phyloP scores from a whole-genome alignment of 2,888 invertebrate species.

The Drosophila pullipes region DNA sequence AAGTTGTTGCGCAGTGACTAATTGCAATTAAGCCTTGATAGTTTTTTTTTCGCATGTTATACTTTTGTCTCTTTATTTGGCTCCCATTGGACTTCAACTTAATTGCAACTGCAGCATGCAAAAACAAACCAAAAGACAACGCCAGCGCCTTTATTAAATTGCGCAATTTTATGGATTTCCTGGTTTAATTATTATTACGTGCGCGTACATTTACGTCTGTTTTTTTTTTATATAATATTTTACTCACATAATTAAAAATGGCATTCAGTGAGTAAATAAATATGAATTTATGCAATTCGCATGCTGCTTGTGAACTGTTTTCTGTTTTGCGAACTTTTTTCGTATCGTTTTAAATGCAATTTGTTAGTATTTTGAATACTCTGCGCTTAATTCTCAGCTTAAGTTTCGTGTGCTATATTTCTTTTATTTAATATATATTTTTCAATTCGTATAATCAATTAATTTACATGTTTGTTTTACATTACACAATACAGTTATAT shows the following conservation, averaged over 20 bases:
- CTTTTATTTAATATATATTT: constrained; percentile 16
- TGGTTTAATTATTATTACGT: constrained; percentile 3
- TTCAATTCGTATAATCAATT: constrained; percentile 56
- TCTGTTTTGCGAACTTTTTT: constrained; percentile 31
- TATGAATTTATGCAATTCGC: constrained; percentile 30
- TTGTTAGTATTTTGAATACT: constrained; percentile 73
- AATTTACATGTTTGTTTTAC: constrained; percentile 70
- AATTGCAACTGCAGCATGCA: constrained; percentile 22
- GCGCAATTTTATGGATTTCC: constrained; percentile 5
- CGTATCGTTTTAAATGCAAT: constrained; percentile 70
- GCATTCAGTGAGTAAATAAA: constrained; percentile 66
- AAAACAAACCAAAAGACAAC: constrained; percentile 17
- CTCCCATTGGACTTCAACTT: constrained; percentile 19
- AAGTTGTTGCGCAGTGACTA: constrained; percentile 53
- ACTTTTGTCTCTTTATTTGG: constrained; percentile 39
- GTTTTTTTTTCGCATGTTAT: constrained; percentile 20
- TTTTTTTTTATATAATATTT: constrained; percentile 7
- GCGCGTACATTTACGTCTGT: not conserved
- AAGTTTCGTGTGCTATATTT: constrained; percentile 15
- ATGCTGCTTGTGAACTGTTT: constrained; percentile 15
- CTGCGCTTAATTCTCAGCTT: constrained; percentile 24
- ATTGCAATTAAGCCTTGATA: constrained; percentile 70
- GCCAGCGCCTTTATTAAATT: constrained; percentile 20
- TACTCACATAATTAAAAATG: constrained; percentile 53
- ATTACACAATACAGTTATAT: constrained; percentile 57